phyloP scores from a whole-genome alignment of 2,888 invertebrate species.

The Galerucella calmariensis region DNA sequence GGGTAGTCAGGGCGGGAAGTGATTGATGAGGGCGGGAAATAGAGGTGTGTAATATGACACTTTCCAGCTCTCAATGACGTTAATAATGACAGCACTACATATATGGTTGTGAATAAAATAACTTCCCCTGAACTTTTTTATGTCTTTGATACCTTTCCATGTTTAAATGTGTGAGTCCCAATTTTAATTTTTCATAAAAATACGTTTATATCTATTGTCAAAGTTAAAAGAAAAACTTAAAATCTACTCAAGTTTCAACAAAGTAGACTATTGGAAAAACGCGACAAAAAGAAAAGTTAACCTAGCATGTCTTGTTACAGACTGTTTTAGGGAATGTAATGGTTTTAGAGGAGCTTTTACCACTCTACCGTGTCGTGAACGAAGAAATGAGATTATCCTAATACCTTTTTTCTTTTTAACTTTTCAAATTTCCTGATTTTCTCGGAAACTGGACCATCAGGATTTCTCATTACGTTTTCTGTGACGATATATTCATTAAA shows the following conservation, averaged over 20 bases:
- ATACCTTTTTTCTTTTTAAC: conserved; percentile 30
- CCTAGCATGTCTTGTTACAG: conserved; percentile 40
- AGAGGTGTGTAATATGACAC: too few species aligned
- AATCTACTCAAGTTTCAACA: conserved; percentile 30
- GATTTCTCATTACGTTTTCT: conserved; percentile 20
- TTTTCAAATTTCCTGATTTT: conserved; percentile 29
- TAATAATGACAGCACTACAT: too few species aligned
- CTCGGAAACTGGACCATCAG: conserved; percentile 8
- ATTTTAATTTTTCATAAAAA: not conserved
- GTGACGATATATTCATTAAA: not conserved
- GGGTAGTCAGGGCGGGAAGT: too few species aligned
- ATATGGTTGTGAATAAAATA: too few species aligned
- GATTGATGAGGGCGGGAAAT: too few species aligned
- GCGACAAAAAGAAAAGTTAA: conserved; percentile 37
- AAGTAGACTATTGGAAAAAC: conserved; percentile 28
- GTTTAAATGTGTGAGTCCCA: not conserved
- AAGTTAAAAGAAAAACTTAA: conserved; percentile 13
- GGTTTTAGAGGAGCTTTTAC: conserved; percentile 42
- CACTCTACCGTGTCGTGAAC: conserved; percentile 36
- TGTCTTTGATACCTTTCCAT: too few species aligned
- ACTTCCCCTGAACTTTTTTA: too few species aligned
- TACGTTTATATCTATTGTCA: not conserved
- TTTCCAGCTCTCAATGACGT: too few species aligned
- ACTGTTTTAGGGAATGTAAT: conserved; percentile 40
- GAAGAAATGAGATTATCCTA: conserved; percentile 38